Conservation (phyloP, 2,113 vertebrate genomes). For the Phrynosoma blainvillii region DNA sequence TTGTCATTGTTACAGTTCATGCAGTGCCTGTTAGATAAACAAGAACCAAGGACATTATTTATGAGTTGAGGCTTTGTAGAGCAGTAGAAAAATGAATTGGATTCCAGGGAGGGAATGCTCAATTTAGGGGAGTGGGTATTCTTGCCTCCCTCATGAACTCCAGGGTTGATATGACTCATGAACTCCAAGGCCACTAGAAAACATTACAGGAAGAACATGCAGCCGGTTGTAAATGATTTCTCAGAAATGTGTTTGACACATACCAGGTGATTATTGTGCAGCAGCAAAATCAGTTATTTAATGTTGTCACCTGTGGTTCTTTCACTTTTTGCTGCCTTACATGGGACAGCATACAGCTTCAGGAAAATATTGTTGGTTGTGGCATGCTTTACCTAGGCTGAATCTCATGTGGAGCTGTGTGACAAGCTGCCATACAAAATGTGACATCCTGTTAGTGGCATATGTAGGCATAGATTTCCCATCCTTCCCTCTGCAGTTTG, state of each 20-base stretch:
- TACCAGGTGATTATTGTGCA: not conserved
- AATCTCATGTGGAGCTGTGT: not conserved
- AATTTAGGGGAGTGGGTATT: not conserved
- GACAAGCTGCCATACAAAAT: not conserved
- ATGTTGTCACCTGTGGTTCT: not conserved
- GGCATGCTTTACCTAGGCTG: not conserved
- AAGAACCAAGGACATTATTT: conserved; percentile 38
- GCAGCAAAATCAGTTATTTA: accelerated
- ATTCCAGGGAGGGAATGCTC: not conserved
- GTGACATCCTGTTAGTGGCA: too few species aligned
- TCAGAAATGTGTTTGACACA: not conserved
- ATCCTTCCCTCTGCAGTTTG: too few species aligned
- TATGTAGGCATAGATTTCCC: too few species aligned
- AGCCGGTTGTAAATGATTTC: not conserved
- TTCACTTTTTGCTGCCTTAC: not conserved
- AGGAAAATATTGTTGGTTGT: not conserved
- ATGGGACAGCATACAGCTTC: not conserved
- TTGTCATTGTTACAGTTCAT: not conserved
- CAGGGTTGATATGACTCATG: conserved; percentile 31
- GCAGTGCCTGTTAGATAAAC: conserved; percentile 33
- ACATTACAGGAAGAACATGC: conserved; percentile 13
- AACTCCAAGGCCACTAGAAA: accelerated
- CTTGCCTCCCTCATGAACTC: not conserved
- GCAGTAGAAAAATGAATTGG: accelerated
- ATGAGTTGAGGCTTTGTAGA: not conserved